Conservation (phyloP, 2,888 invertebrate genomes). For the Incurvaria masculella region DNA sequence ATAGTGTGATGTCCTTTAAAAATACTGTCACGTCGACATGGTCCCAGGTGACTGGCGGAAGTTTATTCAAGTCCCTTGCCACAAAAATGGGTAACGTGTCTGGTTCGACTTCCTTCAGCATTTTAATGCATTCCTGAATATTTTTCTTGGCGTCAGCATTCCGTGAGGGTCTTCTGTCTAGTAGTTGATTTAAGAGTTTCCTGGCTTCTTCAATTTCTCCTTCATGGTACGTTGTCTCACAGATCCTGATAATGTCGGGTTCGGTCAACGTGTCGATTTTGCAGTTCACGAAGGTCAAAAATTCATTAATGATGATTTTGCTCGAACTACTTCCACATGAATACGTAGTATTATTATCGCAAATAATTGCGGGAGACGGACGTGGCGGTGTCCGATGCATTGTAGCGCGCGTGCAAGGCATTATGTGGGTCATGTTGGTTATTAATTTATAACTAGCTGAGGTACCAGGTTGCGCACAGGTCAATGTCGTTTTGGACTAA, state of each 20-base stretch:
- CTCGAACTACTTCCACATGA: no score
- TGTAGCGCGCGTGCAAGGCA: no score
- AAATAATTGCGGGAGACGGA: no score
- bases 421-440: no score
- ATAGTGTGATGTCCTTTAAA: background rate
- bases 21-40: background rate
- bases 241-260: background rate
- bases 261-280: background rate
- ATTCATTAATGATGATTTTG: background rate
- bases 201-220: background rate
- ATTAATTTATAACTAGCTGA: no score
- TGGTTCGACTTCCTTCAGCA: background rate
- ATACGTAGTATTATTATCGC: background rate
- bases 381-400: no score
- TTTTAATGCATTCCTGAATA: background rate
- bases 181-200: background rate
- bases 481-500: no score
- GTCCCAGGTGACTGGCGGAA: background rate
- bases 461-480: no score
- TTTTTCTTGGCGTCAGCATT: background rate
- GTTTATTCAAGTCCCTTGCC: background rate
- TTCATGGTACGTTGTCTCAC: background rate
- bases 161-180: background rate
- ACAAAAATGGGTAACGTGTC: background rate
- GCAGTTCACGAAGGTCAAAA: background rate